Conservation (phyloP, 2,888 invertebrate genomes). For the Cyrtodaria siliqua region DNA sequence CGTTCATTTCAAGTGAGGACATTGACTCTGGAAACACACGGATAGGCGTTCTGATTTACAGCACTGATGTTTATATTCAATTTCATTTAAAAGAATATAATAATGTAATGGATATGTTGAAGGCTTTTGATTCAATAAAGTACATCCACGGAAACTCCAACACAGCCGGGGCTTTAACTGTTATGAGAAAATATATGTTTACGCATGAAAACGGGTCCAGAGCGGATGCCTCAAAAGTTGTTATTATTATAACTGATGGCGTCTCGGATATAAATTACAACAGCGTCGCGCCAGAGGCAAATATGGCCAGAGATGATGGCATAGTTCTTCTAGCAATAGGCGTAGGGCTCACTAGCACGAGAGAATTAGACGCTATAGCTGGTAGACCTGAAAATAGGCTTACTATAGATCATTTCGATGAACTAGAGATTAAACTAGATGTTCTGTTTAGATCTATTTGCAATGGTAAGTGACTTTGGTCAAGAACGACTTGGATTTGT, state of each 20-base stretch:
- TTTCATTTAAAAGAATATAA: conserved; percentile 70
- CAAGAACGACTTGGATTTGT: too few species aligned
- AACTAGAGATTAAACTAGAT: conserved; percentile 66
- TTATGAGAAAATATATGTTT: conserved; percentile 77
- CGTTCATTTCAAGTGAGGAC: conserved; percentile 67
- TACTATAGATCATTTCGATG: conserved; percentile 69
- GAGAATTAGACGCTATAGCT: conserved; percentile 77
- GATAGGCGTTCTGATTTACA: conserved; percentile 77
- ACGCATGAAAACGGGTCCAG: conserved; percentile 75
- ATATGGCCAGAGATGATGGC: conserved; percentile 62
- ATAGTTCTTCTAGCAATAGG: conserved; percentile 77
- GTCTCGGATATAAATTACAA: conserved; percentile 81
- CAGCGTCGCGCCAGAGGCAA: conserved; percentile 75
- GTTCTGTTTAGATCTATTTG: conserved; percentile 43
- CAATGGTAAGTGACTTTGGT: conserved; percentile 36
- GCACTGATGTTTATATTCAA: conserved; percentile 66
- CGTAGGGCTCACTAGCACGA: conserved; percentile 70
- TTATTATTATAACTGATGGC: conserved; percentile 83
- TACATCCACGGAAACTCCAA: conserved; percentile 79
- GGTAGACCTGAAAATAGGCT: conserved; percentile 75
- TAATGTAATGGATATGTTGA: conserved; percentile 61
- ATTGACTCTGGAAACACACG: conserved; percentile 75
- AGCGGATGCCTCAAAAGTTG: conserved; percentile 72
- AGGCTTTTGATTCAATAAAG: conserved; percentile 72
- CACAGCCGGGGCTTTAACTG: conserved; percentile 78